Base-by-base conservation (phyloP, 2,888 invertebrate species). In the Eupithecia centaureata region DNA sequence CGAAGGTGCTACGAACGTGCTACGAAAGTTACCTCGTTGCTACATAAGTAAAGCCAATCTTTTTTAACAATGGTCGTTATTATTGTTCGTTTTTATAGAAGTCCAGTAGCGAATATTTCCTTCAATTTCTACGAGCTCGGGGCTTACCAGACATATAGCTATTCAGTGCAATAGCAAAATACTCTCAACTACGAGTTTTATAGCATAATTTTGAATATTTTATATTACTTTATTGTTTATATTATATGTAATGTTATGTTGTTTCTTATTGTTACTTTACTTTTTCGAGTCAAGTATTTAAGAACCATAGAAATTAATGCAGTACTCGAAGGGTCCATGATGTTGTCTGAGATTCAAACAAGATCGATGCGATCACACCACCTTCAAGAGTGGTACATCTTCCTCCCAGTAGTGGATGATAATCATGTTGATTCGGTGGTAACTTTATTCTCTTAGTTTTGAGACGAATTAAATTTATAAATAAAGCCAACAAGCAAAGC, bases 1-100 rank as follows among this genome's bases (percentile, higher is more conserved):
- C 70, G 66, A 68, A 52, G 51, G 25, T 52, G 63, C 70, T 67
- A 71, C 71, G 70, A 69, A 73, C 70, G 68, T 67, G 73, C 71
- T 73, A 73, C 74, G 66, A 65, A 56, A 25, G 52, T 47, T n/a
- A n/a, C n/a, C 5, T n/a, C 38, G 15, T 35, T 35, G 33, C 15
- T 35, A 35, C 33, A 38, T n/a, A n/a, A 38, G 2, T n/a, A n/a
- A n/a, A 38, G n/a, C 38, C 15, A 18, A 42, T 18, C 38, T n/a
- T 42, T 42, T 42, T 42, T 38, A n/a, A 15, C 5, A 42, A 1
- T 42, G 18, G 2, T 42, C 38, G n/a, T n/a, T n/a, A n/a, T n/a
- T n/a, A n/a, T 18, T 4, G 33, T 3, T 35, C 1, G 10, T 47
- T 25, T 51, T 51, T 5, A 25, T 51, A 25, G 25, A 51, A 51